Base-by-base conservation (phyloP, 2,888 invertebrate genomes). In the Caprella mutica region DNA sequence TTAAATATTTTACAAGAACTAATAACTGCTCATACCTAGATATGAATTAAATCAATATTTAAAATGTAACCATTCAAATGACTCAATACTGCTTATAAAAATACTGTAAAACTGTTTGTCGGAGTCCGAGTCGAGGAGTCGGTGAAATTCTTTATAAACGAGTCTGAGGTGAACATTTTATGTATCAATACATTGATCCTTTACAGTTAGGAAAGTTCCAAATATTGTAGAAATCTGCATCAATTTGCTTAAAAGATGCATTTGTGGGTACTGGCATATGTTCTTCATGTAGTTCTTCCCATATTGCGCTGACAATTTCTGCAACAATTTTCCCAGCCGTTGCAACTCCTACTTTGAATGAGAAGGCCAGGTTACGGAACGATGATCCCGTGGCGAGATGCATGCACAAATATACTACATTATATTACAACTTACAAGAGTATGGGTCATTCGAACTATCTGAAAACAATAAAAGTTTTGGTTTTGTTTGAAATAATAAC, bases 201-300 rank as follows among this genome's bases (percentile, higher is more conserved):
- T 59, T 48, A 50, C 61, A 62, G 59, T 68, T 66, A 23, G 57
- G 67, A 52, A 67, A 69, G 42, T 68, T 65, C 65, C 67, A 69
- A 19, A 39, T 53, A 29, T 29, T 43, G 29, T 43, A 59, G 30
- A 61, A 59, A 12, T 48, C 58, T 29, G 26, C 43, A 40, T 35
- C 50, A n/a, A 48, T 55, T 39, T n/a, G 38, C 39, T 38, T 39
- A 30, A 38, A 48, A n/a, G 35, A 19, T 29, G 9, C 14, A 9
- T 35, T 14, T 35, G 35, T 12, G 9, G n/a, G 35, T 35, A 35
- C 35, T 35, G 19, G 3, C 44, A 35, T 46, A 38, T 55, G 46
- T 19, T 46, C 46, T 21, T 43, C 24, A 17, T 46, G 55, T 24
- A 33, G 29, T 24, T 55, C 33, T 30, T 30, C 46, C 44, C 46